A percentile compares a stretch with the other conserved stretches of the same genome.
phyloP scores from a whole-genome alignment of 2,888 invertebrate genomes.

The Clepsis dumicolana region DNA sequence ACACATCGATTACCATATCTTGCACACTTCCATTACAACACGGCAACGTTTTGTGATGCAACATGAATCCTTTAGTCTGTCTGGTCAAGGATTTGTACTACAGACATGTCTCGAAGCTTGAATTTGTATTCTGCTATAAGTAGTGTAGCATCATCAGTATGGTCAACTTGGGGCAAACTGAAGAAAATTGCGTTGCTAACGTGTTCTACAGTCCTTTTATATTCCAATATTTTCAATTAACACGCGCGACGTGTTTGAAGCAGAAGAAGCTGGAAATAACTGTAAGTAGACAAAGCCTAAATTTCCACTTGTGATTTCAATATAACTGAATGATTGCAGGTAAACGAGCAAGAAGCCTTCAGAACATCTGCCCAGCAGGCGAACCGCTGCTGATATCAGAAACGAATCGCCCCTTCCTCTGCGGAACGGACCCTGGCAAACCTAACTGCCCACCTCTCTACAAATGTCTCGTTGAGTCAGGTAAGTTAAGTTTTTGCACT shows the following conservation, averaged over 20 bases:
- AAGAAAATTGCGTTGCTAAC: too few species aligned
- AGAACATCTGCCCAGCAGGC: slow-evolving; percentile 92
- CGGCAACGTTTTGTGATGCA: not conserved
- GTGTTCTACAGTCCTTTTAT: too few species aligned
- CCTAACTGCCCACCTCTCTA: slow-evolving; percentile 94
- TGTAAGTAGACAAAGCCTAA: not conserved
- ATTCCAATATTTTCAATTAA: too few species aligned
- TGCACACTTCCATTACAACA: not conserved
- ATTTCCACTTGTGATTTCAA: not conserved
- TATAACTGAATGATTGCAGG: slow-evolving; percentile 72
- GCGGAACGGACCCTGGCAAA: slow-evolving; percentile 92
- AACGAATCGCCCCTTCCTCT: slow-evolving; percentile 92
- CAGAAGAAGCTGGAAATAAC: not conserved
- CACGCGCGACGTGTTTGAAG: too few species aligned
- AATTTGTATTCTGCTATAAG: too few species aligned
- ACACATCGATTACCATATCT: not conserved
- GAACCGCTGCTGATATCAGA: slow-evolving; percentile 90
- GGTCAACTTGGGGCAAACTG: too few species aligned
- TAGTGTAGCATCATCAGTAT: too few species aligned
- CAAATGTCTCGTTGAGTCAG: slow-evolving; percentile 91
- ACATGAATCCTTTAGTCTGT: not conserved
- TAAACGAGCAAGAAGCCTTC: slow-evolving; percentile 91
- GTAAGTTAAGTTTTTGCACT: slow-evolving; percentile 61
- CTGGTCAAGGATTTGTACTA: not conserved
- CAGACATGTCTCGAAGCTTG: not conserved